These are phyloP conservation scores for Oryzias sinensis DNA, from an alignment of 2,797 vertebrate species.

Conservation along the genomic window DNA sequence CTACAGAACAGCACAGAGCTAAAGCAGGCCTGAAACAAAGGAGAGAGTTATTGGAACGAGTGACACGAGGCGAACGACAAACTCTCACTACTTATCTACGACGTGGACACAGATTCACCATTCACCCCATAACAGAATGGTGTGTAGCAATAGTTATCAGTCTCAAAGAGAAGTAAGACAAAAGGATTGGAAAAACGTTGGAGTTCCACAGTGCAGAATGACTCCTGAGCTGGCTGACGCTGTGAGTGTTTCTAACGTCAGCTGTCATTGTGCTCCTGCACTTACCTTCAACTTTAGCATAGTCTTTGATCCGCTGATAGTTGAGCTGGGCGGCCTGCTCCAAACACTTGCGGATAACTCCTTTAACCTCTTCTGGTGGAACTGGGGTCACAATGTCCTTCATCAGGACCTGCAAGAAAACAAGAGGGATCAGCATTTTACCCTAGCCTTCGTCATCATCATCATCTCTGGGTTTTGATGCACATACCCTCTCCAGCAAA, in stretches of 20 bases:
- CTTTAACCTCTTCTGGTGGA: conserved; percentile 97
- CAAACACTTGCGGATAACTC: conserved; percentile 98
- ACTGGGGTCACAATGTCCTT: conserved; percentile 99
- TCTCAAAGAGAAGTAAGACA: conserved; percentile 19
- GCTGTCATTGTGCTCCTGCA: conserved; percentile 13
- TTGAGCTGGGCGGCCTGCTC: conserved; percentile 98
- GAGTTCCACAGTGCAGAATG: neutral
- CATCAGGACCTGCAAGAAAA: conserved; percentile 84
- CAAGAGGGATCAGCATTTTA: neutral
- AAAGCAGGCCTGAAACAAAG: conserved; percentile 80
- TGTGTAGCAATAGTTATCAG: conserved; percentile 21
- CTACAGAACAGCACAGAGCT: conserved; percentile 77
- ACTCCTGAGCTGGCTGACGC: conserved; percentile 20
- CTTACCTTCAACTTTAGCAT: conserved; percentile 99
- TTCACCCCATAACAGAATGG: conserved; percentile 44
- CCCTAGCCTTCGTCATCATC: too few relatives aligned
- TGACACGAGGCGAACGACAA: conserved; percentile 61
- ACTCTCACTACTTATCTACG: conserved; percentile 54
- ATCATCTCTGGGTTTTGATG: neutral
- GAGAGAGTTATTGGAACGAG: conserved; percentile 74
- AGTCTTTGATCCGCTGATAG: conserved; percentile 95
- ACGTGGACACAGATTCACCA: conserved; percentile 50
- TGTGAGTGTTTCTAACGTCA: conserved; percentile 6
- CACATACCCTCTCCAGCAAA: conserved; percentile 94
- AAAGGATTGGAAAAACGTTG: conserved; percentile 7